A percentile compares a stretch with the other conserved stretches of the same genome.
Conservation (phyloP, 2,113 vertebrate genomes). For the Etheostoma cragini region DNA sequence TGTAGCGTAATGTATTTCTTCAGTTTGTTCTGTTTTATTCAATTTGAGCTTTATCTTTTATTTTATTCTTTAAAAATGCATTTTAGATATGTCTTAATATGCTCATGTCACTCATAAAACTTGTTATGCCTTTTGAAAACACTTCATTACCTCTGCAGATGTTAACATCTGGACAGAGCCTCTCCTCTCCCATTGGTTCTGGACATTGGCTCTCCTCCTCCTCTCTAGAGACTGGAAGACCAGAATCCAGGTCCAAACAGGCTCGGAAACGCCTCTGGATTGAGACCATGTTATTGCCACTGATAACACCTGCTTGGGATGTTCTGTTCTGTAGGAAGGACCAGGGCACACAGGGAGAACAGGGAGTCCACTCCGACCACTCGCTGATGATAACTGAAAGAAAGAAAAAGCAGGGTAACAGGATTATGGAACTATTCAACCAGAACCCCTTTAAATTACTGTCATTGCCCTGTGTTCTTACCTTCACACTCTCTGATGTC, state of each 20-base stretch:
- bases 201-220: conserved; percentile 73
- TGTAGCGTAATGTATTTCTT: neutral
- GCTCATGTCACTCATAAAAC: neutral
- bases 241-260: conserved; percentile 88
- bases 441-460: neutral
- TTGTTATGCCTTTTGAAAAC: neutral
- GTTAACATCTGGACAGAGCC: conserved; percentile 80
- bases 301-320: neutral
- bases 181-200: conserved; percentile 79
- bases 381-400: conserved; percentile 84
- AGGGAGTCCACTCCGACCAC: conserved; percentile 90
- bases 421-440: neutral
- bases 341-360: conserved; percentile 83
- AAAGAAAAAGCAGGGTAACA: neutral
- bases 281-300: conserved; percentile 63
- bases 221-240: conserved; percentile 69
- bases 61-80: no score
- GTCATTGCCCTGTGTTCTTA: conserved; percentile 54
- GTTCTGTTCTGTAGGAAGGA: conserved; percentile 21
- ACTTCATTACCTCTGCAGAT: conserved; percentile 83
- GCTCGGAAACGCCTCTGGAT: conserved; percentile 86
- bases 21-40: neutral
- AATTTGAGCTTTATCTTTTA: neutral
- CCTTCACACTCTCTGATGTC: conserved; percentile 87
- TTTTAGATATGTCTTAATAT: neutral